Evolutionary conservation across 2,113 vertebrate genomes (phyloP).

Genomic region (Prionailurus bengalensis): DNA sequence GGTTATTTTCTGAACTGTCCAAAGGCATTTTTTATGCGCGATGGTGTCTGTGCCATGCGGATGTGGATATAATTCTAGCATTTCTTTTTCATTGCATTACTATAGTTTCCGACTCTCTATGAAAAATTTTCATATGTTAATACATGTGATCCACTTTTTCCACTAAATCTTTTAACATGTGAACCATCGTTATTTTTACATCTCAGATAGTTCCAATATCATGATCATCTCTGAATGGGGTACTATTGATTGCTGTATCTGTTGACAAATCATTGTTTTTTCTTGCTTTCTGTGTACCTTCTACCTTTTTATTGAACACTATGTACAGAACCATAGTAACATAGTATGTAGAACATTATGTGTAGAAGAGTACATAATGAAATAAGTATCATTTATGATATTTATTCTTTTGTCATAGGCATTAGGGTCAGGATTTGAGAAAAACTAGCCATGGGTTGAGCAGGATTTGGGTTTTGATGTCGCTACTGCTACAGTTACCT

Average conservation of each 20-base stretch:
- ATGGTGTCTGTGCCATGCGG: background rate
- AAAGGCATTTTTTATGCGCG: background rate
- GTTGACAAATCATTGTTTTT: background rate
- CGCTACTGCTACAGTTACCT: background rate
- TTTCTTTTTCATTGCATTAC: background rate
- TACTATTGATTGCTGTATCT: conserved; percentile 22
- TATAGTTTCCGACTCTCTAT: background rate
- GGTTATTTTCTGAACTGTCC: background rate
- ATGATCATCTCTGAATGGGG: background rate
- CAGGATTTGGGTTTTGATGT: background rate
- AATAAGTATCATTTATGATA: background rate
- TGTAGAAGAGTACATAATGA: background rate
- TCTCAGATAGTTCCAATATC: background rate
- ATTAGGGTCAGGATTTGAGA: background rate
- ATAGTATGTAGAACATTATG: background rate
- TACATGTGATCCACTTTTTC: background rate
- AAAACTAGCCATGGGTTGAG: background rate
- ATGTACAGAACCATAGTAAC: background rate
- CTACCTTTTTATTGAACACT: background rate
- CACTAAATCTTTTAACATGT: background rate
- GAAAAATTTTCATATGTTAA: background rate
- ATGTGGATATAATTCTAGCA: background rate
- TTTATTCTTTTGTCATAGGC: background rate
- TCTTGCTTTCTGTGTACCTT: background rate
- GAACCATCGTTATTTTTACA: background rate